A percentile compares a stretch with the other conserved stretches of the same genome.
Evolutionary conservation across 2,797 vertebrate genomes (phyloP).

Genomic region (Lutjanus campechanus): DNA sequence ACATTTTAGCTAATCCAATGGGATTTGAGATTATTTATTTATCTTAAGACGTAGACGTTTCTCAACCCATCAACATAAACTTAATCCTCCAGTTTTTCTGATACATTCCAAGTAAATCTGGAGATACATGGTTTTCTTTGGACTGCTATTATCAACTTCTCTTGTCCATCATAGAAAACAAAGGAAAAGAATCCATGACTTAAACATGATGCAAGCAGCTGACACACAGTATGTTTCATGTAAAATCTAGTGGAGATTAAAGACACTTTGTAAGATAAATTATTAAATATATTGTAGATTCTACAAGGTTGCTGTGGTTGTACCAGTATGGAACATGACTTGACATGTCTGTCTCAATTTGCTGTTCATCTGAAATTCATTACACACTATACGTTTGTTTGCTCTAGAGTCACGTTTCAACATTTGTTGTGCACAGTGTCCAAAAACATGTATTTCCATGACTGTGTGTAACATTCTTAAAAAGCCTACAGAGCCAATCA

Average conservation of each 20-base stretch:
- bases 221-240: neutral
- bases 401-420: neutral
- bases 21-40: neutral
- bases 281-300: neutral
- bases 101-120: neutral
- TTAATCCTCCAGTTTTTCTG: no score
- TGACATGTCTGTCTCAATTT: neutral
- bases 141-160: neutral
- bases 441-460: neutral
- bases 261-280: neutral
- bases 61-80: no score
- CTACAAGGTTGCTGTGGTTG: neutral
- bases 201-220: constrained; percentile 33
- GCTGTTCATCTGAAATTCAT: constrained; percentile 1
- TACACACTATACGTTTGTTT: neutral
- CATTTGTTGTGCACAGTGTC: no score
- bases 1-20: neutral
- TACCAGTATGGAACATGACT: neutral
- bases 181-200: neutral
- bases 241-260: neutral
- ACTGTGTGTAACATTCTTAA: neutral
- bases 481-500: no score
- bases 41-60: neutral
- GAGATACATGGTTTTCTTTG: neutral
- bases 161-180: constrained; percentile 3